Percentiles rank a stretch among this genome's conserved stretches.
Conservation (phyloP, 1,140 invertebrate species). For the Meteorus sp. region DNA sequence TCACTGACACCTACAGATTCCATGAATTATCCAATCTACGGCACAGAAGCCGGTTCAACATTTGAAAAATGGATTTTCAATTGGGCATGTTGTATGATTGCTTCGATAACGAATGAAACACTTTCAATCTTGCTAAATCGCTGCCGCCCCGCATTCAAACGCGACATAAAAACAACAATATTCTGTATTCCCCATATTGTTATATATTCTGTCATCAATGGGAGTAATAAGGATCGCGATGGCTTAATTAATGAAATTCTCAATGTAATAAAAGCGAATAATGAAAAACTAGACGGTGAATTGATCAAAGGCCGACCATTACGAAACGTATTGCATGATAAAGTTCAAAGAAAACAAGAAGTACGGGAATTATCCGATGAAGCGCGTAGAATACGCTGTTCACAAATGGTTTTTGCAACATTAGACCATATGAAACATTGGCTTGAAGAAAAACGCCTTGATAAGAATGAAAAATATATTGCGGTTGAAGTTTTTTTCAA, state of each 20-base stretch:
- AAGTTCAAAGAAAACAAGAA: conserved; percentile 26
- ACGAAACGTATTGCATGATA: conserved; percentile 32
- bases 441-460: conserved; percentile 66
- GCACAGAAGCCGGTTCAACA: conserved; percentile 64
- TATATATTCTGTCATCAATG: conserved; percentile 43
- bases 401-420: conserved; percentile 66
- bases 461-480: conserved; percentile 43
- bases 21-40: conserved; percentile 50
- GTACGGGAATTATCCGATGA: conserved; percentile 49
- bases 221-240: conserved; percentile 30
- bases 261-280: conserved; percentile 44
- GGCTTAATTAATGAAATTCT: conserved; percentile 50
- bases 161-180: conserved; percentile 68
- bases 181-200: conserved; percentile 75
- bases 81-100: conserved; percentile 58
- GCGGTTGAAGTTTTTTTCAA: conserved; percentile 55
- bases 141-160: conserved; percentile 70
- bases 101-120: conserved; percentile 33
- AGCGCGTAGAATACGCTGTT: conserved; percentile 50
- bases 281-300: conserved; percentile 43
- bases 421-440: conserved; percentile 76
- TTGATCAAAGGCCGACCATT: conserved; percentile 44
- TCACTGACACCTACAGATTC: conserved; percentile 34
- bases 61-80: conserved; percentile 76
- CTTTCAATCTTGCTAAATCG: conserved; percentile 60